Evolutionary conservation across 2,888 invertebrate species (phyloP), one percentile per base, ranked within the genome.

Genomic region (Amorpha juglandis): DNA sequence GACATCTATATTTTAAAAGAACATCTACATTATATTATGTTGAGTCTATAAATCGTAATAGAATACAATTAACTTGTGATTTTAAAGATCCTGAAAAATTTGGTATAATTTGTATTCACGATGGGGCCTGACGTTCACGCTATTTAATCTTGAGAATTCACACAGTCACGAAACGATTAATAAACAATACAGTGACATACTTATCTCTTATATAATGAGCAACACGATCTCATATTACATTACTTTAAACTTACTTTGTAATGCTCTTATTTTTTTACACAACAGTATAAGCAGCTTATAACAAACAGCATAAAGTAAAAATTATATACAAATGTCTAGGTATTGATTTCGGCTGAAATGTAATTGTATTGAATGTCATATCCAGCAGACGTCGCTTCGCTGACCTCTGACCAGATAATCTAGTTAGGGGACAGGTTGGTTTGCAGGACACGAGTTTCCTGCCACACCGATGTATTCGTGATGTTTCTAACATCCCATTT

Each of bases 381-480:
- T 83, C 82, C 63, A 81, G 81, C 16, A 3, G 21, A 16, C 19
- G 12, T 16, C 64, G 76, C 63, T 38, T 73, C 71, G 55, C 48
- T 45, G 71, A 62, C 62, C 68, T 68, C 70, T 70, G 70, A 69
- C 72, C 73, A 79, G 73, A 74, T 88, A 90, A 90, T 87, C 81
- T 76, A 80, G 82, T 90, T 88, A 89, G 76, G 68, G 73, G 77
- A 68, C 78, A 82, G 81, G 81, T 82, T 78, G 80, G 80, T 79
- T 82, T 82, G 80, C 78, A 81, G 84, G 83, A 82, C 84, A 82
- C 74, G 80, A 79, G 81, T 81, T 84, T 81, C 84, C 79, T 79
- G 77, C 71, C 74, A 74, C 74, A 71, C 70, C 65, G 68, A 63
- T 74, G 75, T 75, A 76, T 75, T 79, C 76, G 72, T 80, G 81